phyloP scores from a whole-genome alignment of 2,888 invertebrate genomes.

The Papilio gigon region DNA sequence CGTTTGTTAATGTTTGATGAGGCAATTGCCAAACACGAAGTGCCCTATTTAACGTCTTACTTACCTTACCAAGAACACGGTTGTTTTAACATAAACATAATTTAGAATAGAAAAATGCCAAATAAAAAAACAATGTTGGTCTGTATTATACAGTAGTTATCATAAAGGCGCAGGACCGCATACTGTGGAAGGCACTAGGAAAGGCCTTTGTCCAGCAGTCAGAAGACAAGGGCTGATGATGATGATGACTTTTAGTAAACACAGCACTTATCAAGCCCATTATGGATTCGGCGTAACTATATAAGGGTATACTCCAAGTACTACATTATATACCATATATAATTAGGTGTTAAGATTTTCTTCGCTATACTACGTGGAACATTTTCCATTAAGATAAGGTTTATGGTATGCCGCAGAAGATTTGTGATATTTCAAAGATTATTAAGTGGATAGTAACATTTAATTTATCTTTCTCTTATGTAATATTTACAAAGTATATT shows the following conservation, averaged over 20 bases:
- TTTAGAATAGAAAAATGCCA: not conserved
- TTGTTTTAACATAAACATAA: not conserved
- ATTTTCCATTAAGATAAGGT: slow-evolving; percentile 1
- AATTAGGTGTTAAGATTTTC: not conserved
- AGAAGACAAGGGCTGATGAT: no score
- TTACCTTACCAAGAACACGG: not conserved
- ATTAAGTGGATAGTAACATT: not conserved
- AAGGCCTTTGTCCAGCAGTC: no score
- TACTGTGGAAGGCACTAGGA: no score
- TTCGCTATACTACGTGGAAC: not conserved
- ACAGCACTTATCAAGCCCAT: no score
- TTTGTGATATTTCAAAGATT: not conserved
- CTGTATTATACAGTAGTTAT: no score
- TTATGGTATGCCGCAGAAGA: not conserved
- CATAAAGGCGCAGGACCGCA: no score
- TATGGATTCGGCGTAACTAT: no score
- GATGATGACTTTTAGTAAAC: no score
- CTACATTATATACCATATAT: not conserved
- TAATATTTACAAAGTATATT: not conserved
- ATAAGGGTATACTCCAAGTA: not conserved
- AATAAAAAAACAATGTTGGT: no score
- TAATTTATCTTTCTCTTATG: not conserved
- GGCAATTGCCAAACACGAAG: slow-evolving; percentile 1
- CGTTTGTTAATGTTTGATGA: slow-evolving; percentile 2
- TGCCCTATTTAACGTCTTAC: not conserved